These are phyloP conservation scores for Hemibagrus guttatus DNA, from an alignment of 2,797 vertebrate species.

Conservation along the genomic window DNA sequence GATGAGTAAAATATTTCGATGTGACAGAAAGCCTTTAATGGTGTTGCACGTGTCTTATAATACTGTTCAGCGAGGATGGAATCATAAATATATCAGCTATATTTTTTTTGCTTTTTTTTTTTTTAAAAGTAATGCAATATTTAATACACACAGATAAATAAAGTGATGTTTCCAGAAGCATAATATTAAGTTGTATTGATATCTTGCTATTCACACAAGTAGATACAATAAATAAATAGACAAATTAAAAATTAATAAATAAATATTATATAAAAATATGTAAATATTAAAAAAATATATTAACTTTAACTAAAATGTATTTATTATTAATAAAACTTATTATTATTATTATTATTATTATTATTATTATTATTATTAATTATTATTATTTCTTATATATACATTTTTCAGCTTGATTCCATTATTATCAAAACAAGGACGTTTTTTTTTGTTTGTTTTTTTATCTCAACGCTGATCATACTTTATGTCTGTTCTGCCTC, in stretches of 20 bases:
- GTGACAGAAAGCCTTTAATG: neutral
- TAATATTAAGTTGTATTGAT: neutral
- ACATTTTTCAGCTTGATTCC: neutral
- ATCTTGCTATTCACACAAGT: neutral
- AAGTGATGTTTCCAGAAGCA: neutral
- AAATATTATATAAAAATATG: too few relatives aligned
- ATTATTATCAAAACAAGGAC: neutral
- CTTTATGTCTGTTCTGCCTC: constrained; percentile 56
- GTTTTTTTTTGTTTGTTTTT: too few relatives aligned
- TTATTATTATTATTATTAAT: neutral
- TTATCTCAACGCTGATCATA: constrained; percentile 15
- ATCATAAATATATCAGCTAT: neutral
- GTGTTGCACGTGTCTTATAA: neutral
- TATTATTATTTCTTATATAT: neutral
- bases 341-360: neutral
- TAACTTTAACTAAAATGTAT: too few relatives aligned
- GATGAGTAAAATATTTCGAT: neutral
- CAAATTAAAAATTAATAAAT: too few relatives aligned
- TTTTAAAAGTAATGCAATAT: neutral
- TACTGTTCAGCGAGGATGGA: neutral
- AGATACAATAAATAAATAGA: neutral
- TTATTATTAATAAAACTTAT: too few relatives aligned
- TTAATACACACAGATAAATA: neutral
- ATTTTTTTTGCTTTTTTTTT: too few relatives aligned
- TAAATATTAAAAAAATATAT: too few relatives aligned